Conservation (phyloP, 2,797 vertebrate genomes). For the Apogon hyalosoma region DNA sequence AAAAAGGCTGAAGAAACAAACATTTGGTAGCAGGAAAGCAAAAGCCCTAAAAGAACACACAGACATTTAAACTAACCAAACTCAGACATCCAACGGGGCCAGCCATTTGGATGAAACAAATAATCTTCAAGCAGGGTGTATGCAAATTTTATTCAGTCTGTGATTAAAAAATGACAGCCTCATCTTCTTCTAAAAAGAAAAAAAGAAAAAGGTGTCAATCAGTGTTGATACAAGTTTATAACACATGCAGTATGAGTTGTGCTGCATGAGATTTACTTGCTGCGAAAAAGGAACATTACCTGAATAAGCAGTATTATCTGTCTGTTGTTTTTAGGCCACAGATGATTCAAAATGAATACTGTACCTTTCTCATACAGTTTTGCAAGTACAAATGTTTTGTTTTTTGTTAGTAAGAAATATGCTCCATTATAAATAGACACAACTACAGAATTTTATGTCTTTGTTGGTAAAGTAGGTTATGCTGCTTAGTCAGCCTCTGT, state of each 20-base stretch:
- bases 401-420: conserved; percentile 60
- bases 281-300: conserved; percentile 54
- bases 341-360: conserved; percentile 67
- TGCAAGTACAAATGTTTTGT: conserved; percentile 55
- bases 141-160: conserved; percentile 72
- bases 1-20: conserved; percentile 63
- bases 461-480: conserved; percentile 63
- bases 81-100: conserved; percentile 40
- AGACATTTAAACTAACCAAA: conserved; percentile 65
- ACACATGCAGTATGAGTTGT: conserved; percentile 52
- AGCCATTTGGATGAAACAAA: conserved; percentile 62
- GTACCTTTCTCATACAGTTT: conserved; percentile 42
- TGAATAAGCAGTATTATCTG: conserved; percentile 67
- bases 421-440: conserved; percentile 63
- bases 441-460: conserved; percentile 49
- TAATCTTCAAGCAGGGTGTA: conserved; percentile 66
- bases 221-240: conserved; percentile 53
- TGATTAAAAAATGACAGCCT: conserved; percentile 68
- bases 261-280: conserved; percentile 61
- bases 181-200: conserved; percentile 47
- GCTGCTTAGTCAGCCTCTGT: conserved; percentile 58
- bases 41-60: conserved; percentile 62
- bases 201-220: conserved; percentile 59
- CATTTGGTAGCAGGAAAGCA: conserved; percentile 60
- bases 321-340: conserved; percentile 65